Base-by-base conservation (phyloP, 2,797 vertebrate genomes). In the Poecilia gillii region DNA sequence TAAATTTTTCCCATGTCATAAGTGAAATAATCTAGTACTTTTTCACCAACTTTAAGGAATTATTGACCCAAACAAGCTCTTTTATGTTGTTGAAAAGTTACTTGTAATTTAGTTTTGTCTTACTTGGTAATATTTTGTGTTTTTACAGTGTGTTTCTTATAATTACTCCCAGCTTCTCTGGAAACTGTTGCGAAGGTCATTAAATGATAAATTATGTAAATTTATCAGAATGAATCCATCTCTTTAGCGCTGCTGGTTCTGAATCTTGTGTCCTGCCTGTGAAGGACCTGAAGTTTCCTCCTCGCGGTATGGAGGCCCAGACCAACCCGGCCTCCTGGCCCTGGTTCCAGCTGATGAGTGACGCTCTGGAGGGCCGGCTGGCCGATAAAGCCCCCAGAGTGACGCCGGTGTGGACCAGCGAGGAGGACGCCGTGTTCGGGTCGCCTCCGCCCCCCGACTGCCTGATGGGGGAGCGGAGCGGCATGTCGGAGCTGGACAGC, bases 241-340 rank as follows among this genome's bases (percentile, higher is more conserved):
- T 36, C 33, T 66, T 18, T 64, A 4, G 25, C 11, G 25, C 9
- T 55, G 53, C 12, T 16, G 57, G n/a, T 31, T 59, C 28, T 64
- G 28, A 33, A 62, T 68, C 36, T 9, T 53, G 25, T 47, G 43
- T 31, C 62, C 45, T 72, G 0, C 72, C 8, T 74, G 9, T 81
- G 6, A 43, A 95, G 94, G 95, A 95, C 83, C 84, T 95, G 80
- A 95, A 94, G 90, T 95, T 94, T 28, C 95, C 94, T 49, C 94
- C 94, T 0, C 91, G 89, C 20, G 94, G 94, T 18, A 94, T 93
- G 93, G 94, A 95, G 89, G 86, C 43, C 31, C 93, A 92, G 83
- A 92, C 90, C 8, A 93, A 87, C 87, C 91, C 93, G 0, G 92
- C 93, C 55, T 93, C 93, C 20, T 95, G 95, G 95, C 93, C 94